phyloP scores from a whole-genome alignment of 2,113 vertebrate species.

The Hiodon tergisus region DNA sequence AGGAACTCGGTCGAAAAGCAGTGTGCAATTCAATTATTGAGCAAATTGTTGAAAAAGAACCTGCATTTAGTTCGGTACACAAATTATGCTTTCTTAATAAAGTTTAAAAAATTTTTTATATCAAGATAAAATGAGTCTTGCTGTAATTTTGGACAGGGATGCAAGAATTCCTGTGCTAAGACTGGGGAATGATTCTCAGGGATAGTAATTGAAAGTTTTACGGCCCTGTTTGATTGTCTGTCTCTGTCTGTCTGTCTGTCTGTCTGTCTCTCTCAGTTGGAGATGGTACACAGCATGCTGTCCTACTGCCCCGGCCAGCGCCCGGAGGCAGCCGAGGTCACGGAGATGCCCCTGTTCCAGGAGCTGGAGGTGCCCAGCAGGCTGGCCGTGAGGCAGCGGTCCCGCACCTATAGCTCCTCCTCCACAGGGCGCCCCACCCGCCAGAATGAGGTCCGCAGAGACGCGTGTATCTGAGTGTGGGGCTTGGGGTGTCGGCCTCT shows the following conservation, averaged over 20 bases:
- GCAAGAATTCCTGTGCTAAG: too few relatives aligned
- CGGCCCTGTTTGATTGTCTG: neutral
- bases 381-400: slow-evolving; percentile 77
- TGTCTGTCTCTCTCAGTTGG: slow-evolving; percentile 59
- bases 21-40: neutral
- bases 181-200: neutral
- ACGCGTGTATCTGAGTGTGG: neutral
- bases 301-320: slow-evolving; percentile 77
- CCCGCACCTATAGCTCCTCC: slow-evolving; percentile 86
- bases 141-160: too few relatives aligned
- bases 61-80: too few relatives aligned
- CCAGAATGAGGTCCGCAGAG: slow-evolving; percentile 57
- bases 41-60: too few relatives aligned
- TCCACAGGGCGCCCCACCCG: slow-evolving; percentile 76
- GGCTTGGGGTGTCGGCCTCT: neutral
- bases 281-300: slow-evolving; percentile 90
- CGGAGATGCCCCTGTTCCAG: slow-evolving; percentile 81
- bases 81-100: neutral
- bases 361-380: slow-evolving; percentile 80
- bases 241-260: neutral
- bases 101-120: neutral
- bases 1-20: neutral
- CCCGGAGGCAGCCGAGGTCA: slow-evolving; percentile 84
- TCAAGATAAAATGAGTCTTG: too few relatives aligned
- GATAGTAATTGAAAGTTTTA: neutral